phyloP scores from a whole-genome alignment of 2,113 vertebrate species.

The Carollia perspicillata region DNA sequence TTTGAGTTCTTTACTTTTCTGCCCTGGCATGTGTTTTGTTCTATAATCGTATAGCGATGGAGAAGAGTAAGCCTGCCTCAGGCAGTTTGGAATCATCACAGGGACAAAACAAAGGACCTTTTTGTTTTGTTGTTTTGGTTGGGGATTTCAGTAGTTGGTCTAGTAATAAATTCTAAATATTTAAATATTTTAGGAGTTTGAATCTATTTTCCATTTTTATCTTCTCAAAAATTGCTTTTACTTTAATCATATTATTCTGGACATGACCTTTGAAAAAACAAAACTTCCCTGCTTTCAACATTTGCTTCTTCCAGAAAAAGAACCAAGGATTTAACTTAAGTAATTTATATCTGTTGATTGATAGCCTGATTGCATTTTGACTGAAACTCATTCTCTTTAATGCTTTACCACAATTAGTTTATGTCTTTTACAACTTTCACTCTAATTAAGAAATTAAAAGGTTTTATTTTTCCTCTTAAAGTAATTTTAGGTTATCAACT shows the following conservation, averaged over 20 bases:
- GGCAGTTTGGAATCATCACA: neutral
- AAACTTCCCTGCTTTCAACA: neutral
- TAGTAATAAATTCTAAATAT: slow-evolving; percentile 34
- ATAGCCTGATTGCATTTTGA: slow-evolving; percentile 15
- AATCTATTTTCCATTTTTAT: slow-evolving; percentile 45
- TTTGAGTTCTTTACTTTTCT: neutral
- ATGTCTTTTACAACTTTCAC: neutral
- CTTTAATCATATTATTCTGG: slow-evolving; percentile 23
- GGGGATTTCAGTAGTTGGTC: slow-evolving; percentile 22
- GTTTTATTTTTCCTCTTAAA: slow-evolving; percentile 21
- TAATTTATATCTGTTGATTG: neutral
- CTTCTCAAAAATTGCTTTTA: slow-evolving; percentile 4
- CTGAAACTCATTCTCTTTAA: neutral
- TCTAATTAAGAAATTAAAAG: neutral
- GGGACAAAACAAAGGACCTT: slow-evolving; percentile 6
- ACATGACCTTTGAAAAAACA: slow-evolving; percentile 12
- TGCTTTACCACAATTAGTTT: neutral
- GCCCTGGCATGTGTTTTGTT: neutral
- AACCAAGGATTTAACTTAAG: neutral
- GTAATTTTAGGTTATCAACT: neutral
- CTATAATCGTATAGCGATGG: neutral
- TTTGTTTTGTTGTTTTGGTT: neutral
- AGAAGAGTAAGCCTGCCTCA: neutral
- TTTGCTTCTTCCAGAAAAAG: slow-evolving; percentile 32
- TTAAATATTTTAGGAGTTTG: slow-evolving; percentile 41